Percentiles rank a stretch among this genome's conserved stretches.
phyloP scores from a whole-genome alignment of 2,888 invertebrate genomes.

The Girardia tigrina region DNA sequence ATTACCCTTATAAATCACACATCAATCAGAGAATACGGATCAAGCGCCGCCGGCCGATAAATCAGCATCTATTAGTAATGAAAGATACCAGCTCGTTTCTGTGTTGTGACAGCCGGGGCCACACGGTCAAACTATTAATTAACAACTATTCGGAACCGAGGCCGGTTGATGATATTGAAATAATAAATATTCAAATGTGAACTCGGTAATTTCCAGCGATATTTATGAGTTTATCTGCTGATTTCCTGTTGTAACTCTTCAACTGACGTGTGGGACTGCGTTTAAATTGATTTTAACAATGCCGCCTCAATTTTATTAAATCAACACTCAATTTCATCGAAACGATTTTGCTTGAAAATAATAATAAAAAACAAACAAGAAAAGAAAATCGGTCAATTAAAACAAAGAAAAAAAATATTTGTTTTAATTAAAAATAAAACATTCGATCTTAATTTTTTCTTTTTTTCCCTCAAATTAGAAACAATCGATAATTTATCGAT shows the following conservation, averaged over 20 bases:
- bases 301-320: slow-evolving; percentile 2
- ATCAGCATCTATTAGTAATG: neutral
- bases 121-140: slow-evolving; percentile 14
- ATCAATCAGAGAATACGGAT: slow-evolving; percentile 12
- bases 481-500: neutral
- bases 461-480: neutral
- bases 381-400: no score
- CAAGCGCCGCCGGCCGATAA: slow-evolving; percentile 12
- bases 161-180: neutral
- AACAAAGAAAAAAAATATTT: no score
- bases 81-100: neutral
- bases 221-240: slow-evolving; percentile 11
- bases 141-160: neutral
- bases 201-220: neutral
- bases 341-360: no score
- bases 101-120: neutral
- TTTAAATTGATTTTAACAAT: neutral
- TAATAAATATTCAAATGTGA: slow-evolving; percentile 9
- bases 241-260: slow-evolving; percentile 17
- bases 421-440: no score
- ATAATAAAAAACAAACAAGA: no score
- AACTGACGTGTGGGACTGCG: neutral
- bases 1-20: slow-evolving; percentile 17
- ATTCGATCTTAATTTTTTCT: no score
- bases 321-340: neutral